phyloP scores from a whole-genome alignment of 2,888 invertebrate genomes.

The Mythimna vitellina region DNA sequence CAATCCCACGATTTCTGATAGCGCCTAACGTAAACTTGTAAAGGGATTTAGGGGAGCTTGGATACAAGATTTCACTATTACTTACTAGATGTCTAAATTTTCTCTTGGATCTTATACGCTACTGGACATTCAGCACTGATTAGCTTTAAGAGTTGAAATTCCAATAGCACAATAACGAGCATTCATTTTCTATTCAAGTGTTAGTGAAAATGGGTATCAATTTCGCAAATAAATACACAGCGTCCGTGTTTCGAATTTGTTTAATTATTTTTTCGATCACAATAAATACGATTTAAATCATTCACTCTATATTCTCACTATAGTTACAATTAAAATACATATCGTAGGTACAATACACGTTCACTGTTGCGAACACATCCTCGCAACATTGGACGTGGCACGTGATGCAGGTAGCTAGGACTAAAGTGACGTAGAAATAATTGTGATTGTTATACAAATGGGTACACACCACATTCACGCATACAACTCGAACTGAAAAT shows the following conservation, averaged over 20 bases:
- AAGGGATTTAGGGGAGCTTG: too few species aligned
- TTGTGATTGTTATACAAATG: conserved; percentile 69
- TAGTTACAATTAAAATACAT: conserved; percentile 52
- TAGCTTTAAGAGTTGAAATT: neutral
- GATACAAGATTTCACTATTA: too few species aligned
- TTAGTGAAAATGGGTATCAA: neutral
- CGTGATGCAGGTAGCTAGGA: conserved; percentile 61
- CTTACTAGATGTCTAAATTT: too few species aligned
- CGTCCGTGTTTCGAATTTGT: conserved; percentile 53
- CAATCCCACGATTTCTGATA: too few species aligned
- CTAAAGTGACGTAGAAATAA: conserved; percentile 68
- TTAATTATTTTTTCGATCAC: conserved; percentile 65
- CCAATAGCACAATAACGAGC: neutral
- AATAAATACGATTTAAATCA: conserved; percentile 67
- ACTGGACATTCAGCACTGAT: neutral
- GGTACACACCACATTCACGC: conserved; percentile 67
- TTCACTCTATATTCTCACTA: conserved; percentile 61
- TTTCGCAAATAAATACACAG: conserved; percentile 30
- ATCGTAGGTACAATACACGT: conserved; percentile 68
- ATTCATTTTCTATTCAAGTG: neutral
- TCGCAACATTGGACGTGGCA: conserved; percentile 84
- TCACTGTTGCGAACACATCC: conserved; percentile 87
- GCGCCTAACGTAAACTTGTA: too few species aligned
- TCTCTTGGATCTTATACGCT: too few species aligned
- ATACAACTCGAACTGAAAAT: conserved; percentile 65